These are phyloP conservation scores for Kobus ellipsiprymnus DNA, from an alignment of 2,113 vertebrate species.

Conservation along the genomic window DNA sequence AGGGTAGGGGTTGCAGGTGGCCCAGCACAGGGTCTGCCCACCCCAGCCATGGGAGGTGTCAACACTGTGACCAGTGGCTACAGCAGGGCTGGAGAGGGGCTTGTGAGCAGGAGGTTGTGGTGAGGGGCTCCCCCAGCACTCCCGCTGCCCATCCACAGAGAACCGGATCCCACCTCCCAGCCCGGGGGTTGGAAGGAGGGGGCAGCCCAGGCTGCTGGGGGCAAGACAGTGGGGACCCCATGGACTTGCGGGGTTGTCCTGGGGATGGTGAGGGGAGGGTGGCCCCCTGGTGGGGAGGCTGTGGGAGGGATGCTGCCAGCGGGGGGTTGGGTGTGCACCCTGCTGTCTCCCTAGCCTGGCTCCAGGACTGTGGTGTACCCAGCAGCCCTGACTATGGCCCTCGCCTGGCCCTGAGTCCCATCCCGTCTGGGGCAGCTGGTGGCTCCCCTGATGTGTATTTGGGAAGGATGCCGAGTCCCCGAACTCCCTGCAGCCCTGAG, in stretches of 20 bases:
- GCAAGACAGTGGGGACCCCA: not conserved
- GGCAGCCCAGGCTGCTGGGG: not conserved
- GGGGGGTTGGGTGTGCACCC: not conserved
- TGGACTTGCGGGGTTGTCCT: rapidly evolving
- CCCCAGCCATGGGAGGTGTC: not conserved
- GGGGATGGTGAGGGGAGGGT: not conserved
- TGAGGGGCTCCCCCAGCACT: rapidly evolving
- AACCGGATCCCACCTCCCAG: not conserved
- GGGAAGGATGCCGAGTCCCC: not conserved
- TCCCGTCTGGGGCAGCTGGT: not conserved
- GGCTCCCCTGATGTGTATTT: not conserved
- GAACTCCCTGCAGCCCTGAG: not conserved
- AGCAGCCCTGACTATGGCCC: rapidly evolving
- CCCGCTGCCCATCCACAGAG: rapidly evolving
- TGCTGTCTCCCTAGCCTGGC: not conserved
- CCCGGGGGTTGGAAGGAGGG: not conserved
- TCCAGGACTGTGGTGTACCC: not conserved
- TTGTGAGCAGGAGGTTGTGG: not conserved
- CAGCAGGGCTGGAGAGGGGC: not conserved
- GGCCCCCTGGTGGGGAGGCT: not conserved
- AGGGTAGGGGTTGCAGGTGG: not conserved
- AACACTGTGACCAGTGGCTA: rapidly evolving
- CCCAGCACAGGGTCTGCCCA: not conserved
- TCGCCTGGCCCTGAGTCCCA: not conserved
- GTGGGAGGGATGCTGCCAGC: not conserved